Conservation (phyloP, 2,888 invertebrate genomes). For the Drosophila neotestacea region DNA sequence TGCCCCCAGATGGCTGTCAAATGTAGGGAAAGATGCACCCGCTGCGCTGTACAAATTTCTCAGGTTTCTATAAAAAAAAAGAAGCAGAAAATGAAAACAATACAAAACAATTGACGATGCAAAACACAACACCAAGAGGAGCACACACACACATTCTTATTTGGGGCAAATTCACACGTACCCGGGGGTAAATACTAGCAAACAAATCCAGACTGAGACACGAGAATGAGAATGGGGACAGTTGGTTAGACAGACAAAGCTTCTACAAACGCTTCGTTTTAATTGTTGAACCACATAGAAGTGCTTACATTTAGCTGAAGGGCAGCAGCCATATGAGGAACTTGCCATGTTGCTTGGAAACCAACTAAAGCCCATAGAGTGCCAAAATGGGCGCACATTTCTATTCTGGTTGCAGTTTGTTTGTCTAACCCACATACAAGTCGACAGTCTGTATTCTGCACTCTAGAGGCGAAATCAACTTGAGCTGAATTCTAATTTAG, state of each 20-base stretch:
- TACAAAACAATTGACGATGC: slow-evolving; percentile 66
- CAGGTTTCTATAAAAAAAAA: slow-evolving; percentile 7
- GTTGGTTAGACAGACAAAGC: slow-evolving; percentile 7
- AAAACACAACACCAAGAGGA: slow-evolving; percentile 47
- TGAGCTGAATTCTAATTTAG: slow-evolving; percentile 78
- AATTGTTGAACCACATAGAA: slow-evolving; percentile 74
- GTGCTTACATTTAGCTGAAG: slow-evolving; percentile 68
- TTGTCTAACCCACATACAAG: slow-evolving; percentile 58
- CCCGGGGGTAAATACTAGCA: slow-evolving; percentile 66
- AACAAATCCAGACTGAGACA: slow-evolving; percentile 23
- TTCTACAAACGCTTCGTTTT: slow-evolving; percentile 63
- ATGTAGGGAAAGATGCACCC: slow-evolving; percentile 6
- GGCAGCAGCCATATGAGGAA: slow-evolving; percentile 36
- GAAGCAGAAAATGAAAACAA: slow-evolving; percentile 35
- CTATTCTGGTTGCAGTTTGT: slow-evolving; percentile 52
- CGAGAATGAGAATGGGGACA: slow-evolving; percentile 4
- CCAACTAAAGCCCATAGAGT: slow-evolving; percentile 6
- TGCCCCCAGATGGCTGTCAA: slow-evolving; percentile 6
- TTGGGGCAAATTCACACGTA: slow-evolving; percentile 72
- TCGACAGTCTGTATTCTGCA: slow-evolving; percentile 5
- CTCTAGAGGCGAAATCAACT: slow-evolving; percentile 55
- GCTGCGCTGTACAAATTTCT: slow-evolving; percentile 16
- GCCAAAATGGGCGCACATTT: slow-evolving; percentile 36
- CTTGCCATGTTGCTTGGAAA: slow-evolving; percentile 22
- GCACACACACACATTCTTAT: slow-evolving; percentile 32